Evolutionary conservation across 2,113 vertebrate genomes (phyloP), one percentile per base, ranked within the genome.

Genomic region (Gopherus evgoodei): DNA sequence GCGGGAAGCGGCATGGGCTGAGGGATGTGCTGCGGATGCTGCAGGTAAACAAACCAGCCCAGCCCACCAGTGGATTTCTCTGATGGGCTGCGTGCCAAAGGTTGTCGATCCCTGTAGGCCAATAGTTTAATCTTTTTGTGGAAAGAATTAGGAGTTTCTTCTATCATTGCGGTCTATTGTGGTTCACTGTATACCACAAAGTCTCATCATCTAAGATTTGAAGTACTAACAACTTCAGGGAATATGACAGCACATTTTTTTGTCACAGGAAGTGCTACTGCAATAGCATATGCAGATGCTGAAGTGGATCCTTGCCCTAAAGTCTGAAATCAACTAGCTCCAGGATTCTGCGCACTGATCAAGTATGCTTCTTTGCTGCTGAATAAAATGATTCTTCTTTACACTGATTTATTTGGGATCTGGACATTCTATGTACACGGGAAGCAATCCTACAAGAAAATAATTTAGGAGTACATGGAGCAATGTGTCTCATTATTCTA

Each of bases 141-240:
- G 94, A 96, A 93, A 86, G 57, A 93, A 90, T 90, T 87, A 96
- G 57, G 50, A 93, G 85, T 87, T 93, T 87, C 79, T 25, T 52
- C 91, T 89, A 75, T 65, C 50, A 38, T 76, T 89, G 0, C 11
- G 4, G 9, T 11, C 10, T 11, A 27, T 56, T 25, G 0, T 90
- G 24, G 90, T 85, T 92, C 84, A 87, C 21, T 0, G 0, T 81
- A 90, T 81, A 86, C 90, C 50, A 93, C 82, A 44, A 91, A 80
- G n/a, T 93, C 31, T 10, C 35, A 91, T 31, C 27, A 84, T 49
- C 69, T 85, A 75, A 90, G 42, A 49, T 95, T 91, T 87, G 84
- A 96, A 96, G 83, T 91, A 96, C 86, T 93, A 78, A 57, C 91
- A 87, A 87, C 84, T 96, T 21, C 81, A 89, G 42, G 19, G 65